A percentile compares a stretch with the other conserved stretches of the same genome.
phyloP scores from a whole-genome alignment of 2,888 invertebrate genomes.

The Synergus japonicus region DNA sequence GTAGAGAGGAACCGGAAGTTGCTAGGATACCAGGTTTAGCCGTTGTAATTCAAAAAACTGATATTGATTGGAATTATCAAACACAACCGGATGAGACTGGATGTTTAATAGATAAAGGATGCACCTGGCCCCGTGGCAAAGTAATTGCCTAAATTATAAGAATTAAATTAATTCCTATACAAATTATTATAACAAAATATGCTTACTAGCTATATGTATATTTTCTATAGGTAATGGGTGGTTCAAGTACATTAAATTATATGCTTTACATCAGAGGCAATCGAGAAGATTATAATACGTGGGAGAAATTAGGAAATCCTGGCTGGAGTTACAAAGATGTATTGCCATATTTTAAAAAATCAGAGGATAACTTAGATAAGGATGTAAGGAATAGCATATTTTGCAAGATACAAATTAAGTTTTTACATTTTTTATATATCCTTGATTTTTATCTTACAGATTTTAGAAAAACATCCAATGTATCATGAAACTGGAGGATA shows the following conservation, averaged over 20 bases:
- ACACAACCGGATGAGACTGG: slow-evolving; percentile 88
- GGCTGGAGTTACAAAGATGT: slow-evolving; percentile 92
- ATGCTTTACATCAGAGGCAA: slow-evolving; percentile 95
- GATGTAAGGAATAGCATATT: no score
- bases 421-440: no score
- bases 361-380: slow-evolving; percentile 86
- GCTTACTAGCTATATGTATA: no score
- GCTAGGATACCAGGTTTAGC: slow-evolving; percentile 87
- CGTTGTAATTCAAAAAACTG: slow-evolving; percentile 89
- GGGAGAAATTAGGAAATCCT: slow-evolving; percentile 90
- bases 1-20: slow-evolving; percentile 92
- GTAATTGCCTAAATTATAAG: slow-evolving; percentile 68
- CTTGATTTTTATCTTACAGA: no score
- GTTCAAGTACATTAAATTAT: slow-evolving; percentile 92
- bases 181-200: no score
- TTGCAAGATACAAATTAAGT: slow-evolving; percentile 70
- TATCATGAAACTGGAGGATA: slow-evolving; percentile 82
- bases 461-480: no score
- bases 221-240: slow-evolving; percentile 83
- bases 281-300: slow-evolving; percentile 90
- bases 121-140: slow-evolving; percentile 94
- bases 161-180: slow-evolving; percentile 75
- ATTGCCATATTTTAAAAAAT: slow-evolving; percentile 91
- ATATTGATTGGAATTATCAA: slow-evolving; percentile 94
- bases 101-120: slow-evolving; percentile 89